Percentiles rank a stretch among this genome's conserved stretches.
These are phyloP conservation scores for Propsilocerus akamusi DNA, from an alignment of 1,140 invertebrate genomes.

Conservation along the genomic window DNA sequence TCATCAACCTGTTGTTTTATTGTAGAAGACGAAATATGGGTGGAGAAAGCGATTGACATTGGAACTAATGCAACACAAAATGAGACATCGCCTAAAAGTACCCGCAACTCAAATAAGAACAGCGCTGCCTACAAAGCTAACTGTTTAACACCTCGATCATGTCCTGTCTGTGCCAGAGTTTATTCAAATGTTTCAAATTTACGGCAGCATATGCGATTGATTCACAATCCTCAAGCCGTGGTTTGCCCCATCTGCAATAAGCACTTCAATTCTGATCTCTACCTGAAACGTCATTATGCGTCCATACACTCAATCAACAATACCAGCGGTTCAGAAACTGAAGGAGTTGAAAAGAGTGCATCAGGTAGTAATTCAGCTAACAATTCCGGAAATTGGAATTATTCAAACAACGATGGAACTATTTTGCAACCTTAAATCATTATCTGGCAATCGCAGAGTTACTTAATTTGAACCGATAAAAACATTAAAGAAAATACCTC, in stretches of 20 bases:
- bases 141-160: slow-evolving; percentile 45
- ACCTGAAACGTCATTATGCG: slow-evolving; percentile 47
- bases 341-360: not conserved
- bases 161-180: slow-evolving; percentile 56
- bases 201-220: slow-evolving; percentile 58
- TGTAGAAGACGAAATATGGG: not conserved
- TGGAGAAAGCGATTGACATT: not conserved
- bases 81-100: not conserved
- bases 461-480: too few relatives aligned
- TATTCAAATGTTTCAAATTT: slow-evolving; percentile 66
- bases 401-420: too few relatives aligned
- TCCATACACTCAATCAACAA: slow-evolving; percentile 26
- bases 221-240: slow-evolving; percentile 57
- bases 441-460: too few relatives aligned
- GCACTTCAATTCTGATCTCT: slow-evolving; percentile 60
- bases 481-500: too few relatives aligned
- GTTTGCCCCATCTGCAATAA: slow-evolving; percentile 52
- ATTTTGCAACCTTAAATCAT: too few relatives aligned
- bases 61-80: not conserved
- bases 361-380: not conserved
- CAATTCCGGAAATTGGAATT: not conserved
- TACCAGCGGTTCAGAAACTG: not conserved
- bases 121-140: slow-evolving; percentile 28
- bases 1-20: not conserved
- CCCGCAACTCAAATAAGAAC: not conserved